Evolutionary conservation across 1,140 invertebrate species (phyloP), one percentile per base, ranked within the genome.

Genomic region (Pseudachorutes palmiensis): DNA sequence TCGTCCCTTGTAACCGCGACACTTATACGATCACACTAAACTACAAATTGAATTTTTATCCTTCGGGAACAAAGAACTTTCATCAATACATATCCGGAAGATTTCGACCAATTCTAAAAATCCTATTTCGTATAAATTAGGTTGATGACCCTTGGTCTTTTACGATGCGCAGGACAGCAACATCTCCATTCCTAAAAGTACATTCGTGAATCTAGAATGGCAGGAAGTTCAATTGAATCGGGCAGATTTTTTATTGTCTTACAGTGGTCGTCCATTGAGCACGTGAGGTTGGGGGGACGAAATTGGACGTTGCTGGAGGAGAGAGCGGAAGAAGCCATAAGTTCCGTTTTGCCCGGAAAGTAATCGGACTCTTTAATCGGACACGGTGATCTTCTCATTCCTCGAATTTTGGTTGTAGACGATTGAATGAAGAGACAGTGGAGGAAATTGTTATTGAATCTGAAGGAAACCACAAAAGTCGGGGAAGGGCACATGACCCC

Each of bases 271-370:
- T 31, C 26, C 2, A 33, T 22, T 31, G 28, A 45, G 9, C 19
- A 45, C 36, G 36, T 45, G n/a, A 45, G 9, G 19, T 19, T 12
- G 36, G 19, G 36, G 9, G 36, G 36, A 12, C 36, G 19, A 45
- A 45, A 45, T 45, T 12, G 36, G 19, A 12, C 9, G 19, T 45
- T 9, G 9, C 9, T 19, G 19, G 36, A 45, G 36, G 36, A 29
- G 3, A 9, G 24, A 31, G 19, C 24, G 36, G 57, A 66, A 58
- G 32, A 66, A 63, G 62, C 62, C 62, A n/a, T 45, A 63, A 63
- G 62, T 63, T 63, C 62, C 62, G 62, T 55, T 55, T 55, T 55
- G 62, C n/a, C 22, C 62, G 62, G 62, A 63, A 63, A 63, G 62
- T 63, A 63, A 63, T 63, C 62, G 62, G 62, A 63, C 62, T 36